Base-by-base conservation (phyloP, 2,888 invertebrate species). In the Cordylochernes scorpioides region DNA sequence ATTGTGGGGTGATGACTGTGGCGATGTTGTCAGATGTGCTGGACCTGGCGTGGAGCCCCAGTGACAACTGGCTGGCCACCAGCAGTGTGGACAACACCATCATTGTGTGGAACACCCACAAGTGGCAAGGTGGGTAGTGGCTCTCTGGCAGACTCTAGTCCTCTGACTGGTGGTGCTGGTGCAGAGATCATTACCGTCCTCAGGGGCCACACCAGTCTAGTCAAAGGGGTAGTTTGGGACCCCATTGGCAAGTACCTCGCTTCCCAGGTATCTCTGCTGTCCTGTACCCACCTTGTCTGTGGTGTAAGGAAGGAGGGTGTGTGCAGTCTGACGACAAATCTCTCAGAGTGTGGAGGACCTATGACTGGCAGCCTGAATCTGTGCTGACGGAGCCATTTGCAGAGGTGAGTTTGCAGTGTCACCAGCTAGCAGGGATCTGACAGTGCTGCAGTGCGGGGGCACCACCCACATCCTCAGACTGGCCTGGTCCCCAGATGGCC, bases 201-300 rank as follows among this genome's bases (percentile, higher is more conserved):
- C 7, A 73, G 69, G 45, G 88, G 84, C 0, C 94, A 97, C 42
- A 48, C 49, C 24, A 82, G 88, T 1, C 62, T 91, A 40, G 91
- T 94, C 3, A 91, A 94, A 58, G 97, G 97, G 5, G 74, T 97
- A 1, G 71, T 86, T 4, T 97, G 94, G 91, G 97, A 97, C 58
- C 97, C 97, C 2, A 75, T 86, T 25, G 94, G 94, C 0, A 86
- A 86, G 54, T 94, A 84, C 51, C 56, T 99, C 33, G 88, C 94
- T 0, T 80, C 86, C 18, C 91, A 94, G 45, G 51, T 51, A 44
- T 32, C 4, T 22, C 12, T 22, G 14, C 12, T 6, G 5, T 22
- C 10, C 10, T 19, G 10, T n/a, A 19, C 9, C 9, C 10, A 19
- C 9, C 9, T 19, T 19, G 21, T 19, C 19, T 19, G 8, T 19